Evolutionary conservation across 2,113 vertebrate genomes (phyloP), one percentile per base, ranked within the genome.

Genomic region (Neodontobutis hainanensis): DNA sequence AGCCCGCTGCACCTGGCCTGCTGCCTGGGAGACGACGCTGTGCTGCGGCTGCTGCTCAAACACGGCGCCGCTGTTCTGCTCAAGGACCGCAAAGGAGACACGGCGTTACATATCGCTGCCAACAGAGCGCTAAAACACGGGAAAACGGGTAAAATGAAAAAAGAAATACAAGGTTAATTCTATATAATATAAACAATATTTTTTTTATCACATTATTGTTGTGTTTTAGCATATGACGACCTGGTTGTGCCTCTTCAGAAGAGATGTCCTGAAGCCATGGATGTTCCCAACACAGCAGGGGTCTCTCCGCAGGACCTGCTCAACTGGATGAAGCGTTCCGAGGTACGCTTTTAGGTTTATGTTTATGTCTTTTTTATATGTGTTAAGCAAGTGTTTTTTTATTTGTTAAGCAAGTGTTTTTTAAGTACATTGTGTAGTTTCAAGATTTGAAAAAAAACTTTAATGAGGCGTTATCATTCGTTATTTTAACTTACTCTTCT

Each of bases 271-370:
- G 86, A 87, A 3, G 94, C 94, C 15, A 84, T 95, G 90, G 84
- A 74, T 1, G 68, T 79, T 27, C 65, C 88, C 1, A 96, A 95
- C 63, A 88, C 66, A 49, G 91, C 92, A 5, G 95, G 95, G 52
- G 86, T 95, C 68, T 94, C 94, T 2, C 94, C 94, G 0, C 72
- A 83, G 14, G 94, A 95, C 5, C 87, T 95, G 66, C 89, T 95
- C 49, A 77, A 84, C 16, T 83, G 86, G 75, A 77, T 81, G 61
- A 89, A 74, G 59, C 76, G 74, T 0, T 35, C 46, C 49, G 51
- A 88, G 91, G 93, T 94, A 52, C 45, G 16, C 4, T 11, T 45
- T 12, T 4, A 12, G 44, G 5, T 5, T 38, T 38, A 38, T 38
- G 36, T n/a, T n/a, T n/a, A n/a, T n/a, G n/a, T n/a, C n/a, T n/a